These are phyloP conservation scores for Brachyopa scutellaris DNA, from an alignment of 2,888 invertebrate genomes.

Conservation along the genomic window DNA sequence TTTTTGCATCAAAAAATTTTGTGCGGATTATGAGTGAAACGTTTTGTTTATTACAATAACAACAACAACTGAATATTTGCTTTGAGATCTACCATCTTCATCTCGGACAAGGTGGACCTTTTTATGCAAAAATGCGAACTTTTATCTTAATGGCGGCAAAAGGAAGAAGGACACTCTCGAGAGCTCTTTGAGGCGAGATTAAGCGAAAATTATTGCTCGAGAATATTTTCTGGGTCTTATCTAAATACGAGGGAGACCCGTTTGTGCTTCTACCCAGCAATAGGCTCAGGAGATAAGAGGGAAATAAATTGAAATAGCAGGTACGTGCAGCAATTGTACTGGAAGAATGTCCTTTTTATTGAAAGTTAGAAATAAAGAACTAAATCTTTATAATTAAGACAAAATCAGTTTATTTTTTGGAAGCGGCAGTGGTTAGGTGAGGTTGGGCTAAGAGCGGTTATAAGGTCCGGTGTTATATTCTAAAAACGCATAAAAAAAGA, in stretches of 20 bases:
- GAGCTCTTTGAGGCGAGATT: slow-evolving; percentile 12
- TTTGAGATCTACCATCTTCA: slow-evolving; percentile 28
- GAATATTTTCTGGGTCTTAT: slow-evolving; percentile 46
- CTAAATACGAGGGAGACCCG: slow-evolving; percentile 11
- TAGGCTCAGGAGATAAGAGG: background rate
- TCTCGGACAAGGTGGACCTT: slow-evolving; percentile 60
- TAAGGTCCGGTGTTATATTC: no score
- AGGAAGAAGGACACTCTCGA: slow-evolving; percentile 49
- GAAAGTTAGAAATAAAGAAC: no score
- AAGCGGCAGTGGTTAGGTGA: no score
- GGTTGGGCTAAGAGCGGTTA: no score
- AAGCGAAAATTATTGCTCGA: slow-evolving; percentile 43
- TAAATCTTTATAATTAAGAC: no score
- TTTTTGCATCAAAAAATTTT: slow-evolving; percentile 13
- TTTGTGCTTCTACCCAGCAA: background rate
- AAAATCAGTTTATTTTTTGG: no score
- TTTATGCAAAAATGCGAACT: slow-evolving; percentile 39
- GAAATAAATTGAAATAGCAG: slow-evolving; percentile 16
- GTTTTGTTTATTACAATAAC: slow-evolving; percentile 59
- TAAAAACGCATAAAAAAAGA: no score
- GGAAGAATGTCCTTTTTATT: no score
- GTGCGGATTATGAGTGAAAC: slow-evolving; percentile 56
- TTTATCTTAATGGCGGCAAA: slow-evolving; percentile 62
- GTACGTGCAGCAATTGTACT: background rate
- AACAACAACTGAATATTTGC: slow-evolving; percentile 32